phyloP scores from a whole-genome alignment of 1,140 invertebrate genomes.

The Calliphora vicina region DNA sequence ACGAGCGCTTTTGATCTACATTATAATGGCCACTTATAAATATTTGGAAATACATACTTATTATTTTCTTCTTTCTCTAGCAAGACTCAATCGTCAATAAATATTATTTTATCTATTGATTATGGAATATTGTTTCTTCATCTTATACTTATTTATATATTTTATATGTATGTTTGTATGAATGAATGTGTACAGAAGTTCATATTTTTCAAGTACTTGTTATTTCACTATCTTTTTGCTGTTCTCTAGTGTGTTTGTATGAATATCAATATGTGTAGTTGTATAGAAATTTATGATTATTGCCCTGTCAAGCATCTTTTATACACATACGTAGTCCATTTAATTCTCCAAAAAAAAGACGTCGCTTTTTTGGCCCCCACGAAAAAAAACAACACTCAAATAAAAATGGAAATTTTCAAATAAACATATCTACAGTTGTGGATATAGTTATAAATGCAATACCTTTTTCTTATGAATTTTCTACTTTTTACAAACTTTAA shows the following conservation, averaged over 20 bases:
- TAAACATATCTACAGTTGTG: background rate
- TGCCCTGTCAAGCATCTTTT: constrained; percentile 30
- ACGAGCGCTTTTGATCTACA: no score
- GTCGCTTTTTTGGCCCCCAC: constrained; percentile 23
- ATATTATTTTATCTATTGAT: no score
- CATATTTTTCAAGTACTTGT: background rate
- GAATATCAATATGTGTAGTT: background rate
- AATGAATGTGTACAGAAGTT: background rate
- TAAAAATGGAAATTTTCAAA: constrained; percentile 13
- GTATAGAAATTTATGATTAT: constrained; percentile 33
- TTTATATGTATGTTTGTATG: background rate
- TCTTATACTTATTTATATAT: no score
- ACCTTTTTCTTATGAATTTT: background rate
- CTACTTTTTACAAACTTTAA: background rate
- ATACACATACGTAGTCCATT: constrained; percentile 2
- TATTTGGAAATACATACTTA: no score
- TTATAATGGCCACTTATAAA: no score
- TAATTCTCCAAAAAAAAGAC: constrained; percentile 1
- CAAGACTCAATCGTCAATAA: no score
- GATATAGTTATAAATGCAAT: background rate
- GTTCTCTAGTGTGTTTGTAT: background rate
- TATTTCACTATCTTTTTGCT: background rate
- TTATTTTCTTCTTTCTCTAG: no score
- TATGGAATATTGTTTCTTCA: no score
- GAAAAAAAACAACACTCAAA: constrained; percentile 17